Percentiles rank a stretch among this genome's conserved stretches.
phyloP scores from a whole-genome alignment of 2,113 vertebrate species.

The Oryzias javanicus region DNA sequence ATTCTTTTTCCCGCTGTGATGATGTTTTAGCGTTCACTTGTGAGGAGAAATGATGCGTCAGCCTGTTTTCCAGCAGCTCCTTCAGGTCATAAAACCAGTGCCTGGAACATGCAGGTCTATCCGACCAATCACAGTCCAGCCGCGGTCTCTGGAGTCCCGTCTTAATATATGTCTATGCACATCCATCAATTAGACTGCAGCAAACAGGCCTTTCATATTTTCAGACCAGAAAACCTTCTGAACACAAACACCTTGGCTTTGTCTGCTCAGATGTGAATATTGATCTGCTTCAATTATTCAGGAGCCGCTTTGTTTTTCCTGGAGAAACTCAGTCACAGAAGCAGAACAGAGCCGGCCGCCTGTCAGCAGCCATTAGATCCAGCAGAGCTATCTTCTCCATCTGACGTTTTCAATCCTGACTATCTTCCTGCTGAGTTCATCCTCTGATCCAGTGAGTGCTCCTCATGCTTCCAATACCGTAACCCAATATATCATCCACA shows the following conservation, averaged over 20 bases:
- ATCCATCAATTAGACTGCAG: background rate
- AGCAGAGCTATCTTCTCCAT: too few relatives aligned
- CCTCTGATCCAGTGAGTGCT: too few relatives aligned
- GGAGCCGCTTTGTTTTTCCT: constrained; percentile 3
- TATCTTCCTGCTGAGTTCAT: too few relatives aligned
- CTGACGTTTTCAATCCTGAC: too few relatives aligned
- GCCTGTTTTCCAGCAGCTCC: background rate
- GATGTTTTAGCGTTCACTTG: background rate
- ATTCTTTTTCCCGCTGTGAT: background rate
- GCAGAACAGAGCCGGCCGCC: background rate
- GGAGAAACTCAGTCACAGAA: background rate
- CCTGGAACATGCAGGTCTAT: background rate
- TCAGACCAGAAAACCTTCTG: background rate
- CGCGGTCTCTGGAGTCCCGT: background rate
- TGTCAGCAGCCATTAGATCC: too few relatives aligned
- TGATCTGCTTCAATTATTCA: background rate
- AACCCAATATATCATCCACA: too few relatives aligned
- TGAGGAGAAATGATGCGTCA: background rate
- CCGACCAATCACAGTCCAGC: background rate
- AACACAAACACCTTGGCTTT: background rate
- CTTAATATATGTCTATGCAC: background rate
- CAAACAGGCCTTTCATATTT: background rate
- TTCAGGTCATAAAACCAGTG: background rate
- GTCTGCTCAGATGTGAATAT: background rate
- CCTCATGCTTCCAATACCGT: too few relatives aligned